Base-by-base conservation (phyloP, 92 coral and sea anemone genomes). In the Palythoa heliodiscus region DNA sequence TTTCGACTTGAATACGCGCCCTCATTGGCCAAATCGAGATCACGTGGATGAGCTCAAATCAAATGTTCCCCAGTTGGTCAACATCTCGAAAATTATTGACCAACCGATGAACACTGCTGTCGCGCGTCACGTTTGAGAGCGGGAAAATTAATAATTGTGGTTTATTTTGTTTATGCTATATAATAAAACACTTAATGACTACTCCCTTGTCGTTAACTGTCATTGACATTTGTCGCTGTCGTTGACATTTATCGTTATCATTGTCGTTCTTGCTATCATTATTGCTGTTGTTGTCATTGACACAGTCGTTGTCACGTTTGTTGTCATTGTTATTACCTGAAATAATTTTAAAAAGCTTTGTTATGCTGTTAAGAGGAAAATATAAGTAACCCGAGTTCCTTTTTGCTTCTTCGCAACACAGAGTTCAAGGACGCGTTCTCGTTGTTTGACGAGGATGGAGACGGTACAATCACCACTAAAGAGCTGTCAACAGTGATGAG, bases 351-450 rank as follows among this genome's bases (percentile, higher is more conserved):
- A 43, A 43, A 43, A 43, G 50, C 3, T 5, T 43, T 43, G 50
- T 3, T 43, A 43, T 43, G 6, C 61, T 16, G 61, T 19, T 55
- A 12, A 12, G 19, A 55, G 19, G 9, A 19, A 19, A 66, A n/a
- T 66, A 3, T 9, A 9, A 73, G 52, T 48, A 73, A 20, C 15
- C 22, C 5, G 2, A 12, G 37, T 22, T 40, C 11, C 25, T 3
- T 39, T 6, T 0, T 15, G 54, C 11, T 40, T 68, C 85, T n/a
- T 50, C 20, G 37, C 14, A 10, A 75, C 19, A n/a, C 39, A 94
- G 98, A 94, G 75, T 94, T 94, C 91, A 88, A 77, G 67, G 95
- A 90, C n/a, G 96, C 96, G 57, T 93, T 93, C 82, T 70, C 73
- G 3, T 71, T 87, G 83, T 93, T 93, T 75, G 96, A 93, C 71